These are phyloP conservation scores for Meiosimyza decipiens DNA, from an alignment of 2,888 invertebrate genomes.

Conservation along the genomic window DNA sequence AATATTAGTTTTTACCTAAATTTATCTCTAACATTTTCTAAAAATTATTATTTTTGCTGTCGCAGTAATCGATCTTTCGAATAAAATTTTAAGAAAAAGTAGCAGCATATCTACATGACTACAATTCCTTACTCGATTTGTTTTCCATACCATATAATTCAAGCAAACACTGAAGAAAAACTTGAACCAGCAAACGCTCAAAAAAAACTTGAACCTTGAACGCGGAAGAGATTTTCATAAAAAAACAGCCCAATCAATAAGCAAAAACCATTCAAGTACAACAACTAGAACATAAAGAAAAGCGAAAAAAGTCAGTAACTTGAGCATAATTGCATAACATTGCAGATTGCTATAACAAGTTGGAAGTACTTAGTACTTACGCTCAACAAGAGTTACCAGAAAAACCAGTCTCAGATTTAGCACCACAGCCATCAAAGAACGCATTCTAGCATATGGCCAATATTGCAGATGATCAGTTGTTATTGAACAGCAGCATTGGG, in stretches of 20 bases:
- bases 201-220: slow-evolving; percentile 11
- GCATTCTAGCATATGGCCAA: slow-evolving; percentile 11
- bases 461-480: slow-evolving; percentile 19
- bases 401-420: slow-evolving; percentile 21
- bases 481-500: slow-evolving; percentile 11
- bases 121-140: too few relatives aligned
- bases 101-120: too few relatives aligned
- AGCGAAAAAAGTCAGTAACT: neutral
- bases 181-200: neutral
- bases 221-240: slow-evolving; percentile 26
- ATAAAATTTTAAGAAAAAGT: too few relatives aligned
- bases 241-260: neutral
- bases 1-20: too few relatives aligned
- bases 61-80: too few relatives aligned
- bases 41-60: too few relatives aligned
- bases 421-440: slow-evolving; percentile 15
- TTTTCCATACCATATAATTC: too few relatives aligned
- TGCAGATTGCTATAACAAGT: neutral
- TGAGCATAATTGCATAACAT: neutral
- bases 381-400: slow-evolving; percentile 4
- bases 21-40: too few relatives aligned
- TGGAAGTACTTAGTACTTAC: neutral
- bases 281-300: neutral
- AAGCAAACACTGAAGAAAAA: neutral
- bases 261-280: slow-evolving; percentile 12